A percentile compares a stretch with the other conserved stretches of the same genome.
These are phyloP conservation scores for Toxonevra muliebris DNA, from an alignment of 2,888 invertebrate genomes.

Conservation along the genomic window DNA sequence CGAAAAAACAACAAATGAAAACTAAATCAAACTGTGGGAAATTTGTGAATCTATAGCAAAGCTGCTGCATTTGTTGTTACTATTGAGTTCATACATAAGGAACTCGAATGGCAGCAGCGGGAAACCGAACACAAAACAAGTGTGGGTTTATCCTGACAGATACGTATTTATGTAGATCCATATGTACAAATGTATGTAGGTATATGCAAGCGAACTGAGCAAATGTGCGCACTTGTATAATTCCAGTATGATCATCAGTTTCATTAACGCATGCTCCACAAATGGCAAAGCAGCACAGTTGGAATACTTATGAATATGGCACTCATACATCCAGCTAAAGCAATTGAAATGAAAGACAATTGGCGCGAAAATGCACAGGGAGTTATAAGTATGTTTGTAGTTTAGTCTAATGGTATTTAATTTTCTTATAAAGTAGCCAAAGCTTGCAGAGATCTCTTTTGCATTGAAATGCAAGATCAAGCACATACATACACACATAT, in stretches of 20 bases:
- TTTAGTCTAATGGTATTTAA: no score
- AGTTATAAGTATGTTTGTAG: no score
- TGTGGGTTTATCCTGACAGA: conserved; percentile 13
- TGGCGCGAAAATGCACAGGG: not conserved
- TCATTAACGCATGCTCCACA: conserved; percentile 29
- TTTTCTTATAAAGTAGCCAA: no score
- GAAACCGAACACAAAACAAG: conserved; percentile 9
- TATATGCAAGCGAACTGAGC: conserved; percentile 1
- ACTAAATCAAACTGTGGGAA: conserved; percentile 45
- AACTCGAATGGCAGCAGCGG: not conserved
- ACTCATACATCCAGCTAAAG: conserved; percentile 1
- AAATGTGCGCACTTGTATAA: not conserved
- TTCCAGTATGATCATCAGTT: conserved; percentile 25
- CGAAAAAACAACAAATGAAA: conserved; percentile 37
- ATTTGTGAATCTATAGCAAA: conserved; percentile 11
- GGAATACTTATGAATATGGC: conserved; percentile 9
- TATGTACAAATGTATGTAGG: conserved; percentile 2
- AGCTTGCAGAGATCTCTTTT: no score
- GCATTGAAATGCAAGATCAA: no score
- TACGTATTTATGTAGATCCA: not conserved
- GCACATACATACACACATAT: no score
- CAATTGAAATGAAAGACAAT: not conserved
- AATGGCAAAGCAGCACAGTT: conserved; percentile 11
- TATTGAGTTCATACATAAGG: conserved; percentile 1
- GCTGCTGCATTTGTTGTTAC: not conserved